Evolutionary conservation across 2,113 vertebrate genomes (phyloP).

Genomic region (Syrmaticus mikado): DNA sequence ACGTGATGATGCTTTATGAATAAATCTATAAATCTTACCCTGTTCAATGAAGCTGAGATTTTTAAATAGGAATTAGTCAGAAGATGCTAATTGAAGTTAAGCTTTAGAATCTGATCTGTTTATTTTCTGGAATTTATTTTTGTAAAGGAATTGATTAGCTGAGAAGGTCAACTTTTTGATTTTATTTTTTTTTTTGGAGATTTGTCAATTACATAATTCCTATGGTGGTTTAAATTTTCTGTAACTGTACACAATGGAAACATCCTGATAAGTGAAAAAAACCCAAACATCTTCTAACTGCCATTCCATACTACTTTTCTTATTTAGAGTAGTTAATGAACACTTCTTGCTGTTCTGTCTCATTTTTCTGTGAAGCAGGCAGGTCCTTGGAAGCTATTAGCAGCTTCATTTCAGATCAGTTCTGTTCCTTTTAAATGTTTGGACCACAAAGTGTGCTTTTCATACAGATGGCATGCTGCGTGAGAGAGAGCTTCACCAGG

Average conservation of each 20-base stretch:
- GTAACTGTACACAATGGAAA: not conserved
- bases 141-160: not conserved
- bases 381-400: not conserved
- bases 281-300: not conserved
- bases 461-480: not conserved
- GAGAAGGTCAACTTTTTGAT: not conserved
- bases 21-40: not conserved
- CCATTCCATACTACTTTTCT: not conserved
- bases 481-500: not conserved
- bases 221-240: not conserved
- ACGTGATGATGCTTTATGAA: not conserved
- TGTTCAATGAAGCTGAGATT: not conserved
- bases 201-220: not conserved
- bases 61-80: not conserved
- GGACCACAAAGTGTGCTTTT: not conserved
- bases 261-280: not conserved
- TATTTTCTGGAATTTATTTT: not conserved
- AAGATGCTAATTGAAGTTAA: not conserved
- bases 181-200: not conserved
- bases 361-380: not conserved
- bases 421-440: not conserved
- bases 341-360: not conserved
- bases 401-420: not conserved
- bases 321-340: not conserved
- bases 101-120: not conserved